phyloP scores from a whole-genome alignment of 2,888 invertebrate genomes.

The Heteromurus nitidus region DNA sequence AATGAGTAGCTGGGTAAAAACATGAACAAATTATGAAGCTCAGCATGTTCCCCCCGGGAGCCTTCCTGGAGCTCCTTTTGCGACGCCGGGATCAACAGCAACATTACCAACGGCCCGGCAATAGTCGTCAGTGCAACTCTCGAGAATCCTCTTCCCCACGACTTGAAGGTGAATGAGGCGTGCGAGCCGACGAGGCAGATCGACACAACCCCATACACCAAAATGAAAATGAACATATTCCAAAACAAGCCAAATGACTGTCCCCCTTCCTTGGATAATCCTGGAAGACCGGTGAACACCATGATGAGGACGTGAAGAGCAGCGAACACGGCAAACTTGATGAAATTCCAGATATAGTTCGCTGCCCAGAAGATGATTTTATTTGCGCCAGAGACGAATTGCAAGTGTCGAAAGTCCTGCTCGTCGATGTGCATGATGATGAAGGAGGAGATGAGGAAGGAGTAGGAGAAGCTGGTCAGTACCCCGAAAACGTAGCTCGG shows the following conservation, averaged over 20 bases:
- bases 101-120: constrained; percentile 26
- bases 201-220: constrained; percentile 21
- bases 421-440: constrained; percentile 57
- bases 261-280: not conserved
- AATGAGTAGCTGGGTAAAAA: constrained; percentile 49
- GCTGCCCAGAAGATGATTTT: constrained; percentile 46
- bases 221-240: constrained; percentile 16
- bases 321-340: constrained; percentile 32
- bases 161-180: not conserved
- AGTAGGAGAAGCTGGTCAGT: constrained; percentile 13
- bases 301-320: not conserved
- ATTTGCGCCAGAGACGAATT: constrained; percentile 44
- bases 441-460: constrained; percentile 42
- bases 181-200: constrained; percentile 43
- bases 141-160: constrained; percentile 38
- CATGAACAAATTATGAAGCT: constrained; percentile 34
- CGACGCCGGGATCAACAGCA: constrained; percentile 13
- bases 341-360: constrained; percentile 53
- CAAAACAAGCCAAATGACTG: not conserved
- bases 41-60: not conserved
- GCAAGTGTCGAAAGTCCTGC: constrained; percentile 53
- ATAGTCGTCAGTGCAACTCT: constrained; percentile 26
- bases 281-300: not conserved
- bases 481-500: constrained; percentile 53
- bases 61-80: not conserved